phyloP scores from a whole-genome alignment of 2,113 vertebrate genomes.

The Anthoscopus minutus region DNA sequence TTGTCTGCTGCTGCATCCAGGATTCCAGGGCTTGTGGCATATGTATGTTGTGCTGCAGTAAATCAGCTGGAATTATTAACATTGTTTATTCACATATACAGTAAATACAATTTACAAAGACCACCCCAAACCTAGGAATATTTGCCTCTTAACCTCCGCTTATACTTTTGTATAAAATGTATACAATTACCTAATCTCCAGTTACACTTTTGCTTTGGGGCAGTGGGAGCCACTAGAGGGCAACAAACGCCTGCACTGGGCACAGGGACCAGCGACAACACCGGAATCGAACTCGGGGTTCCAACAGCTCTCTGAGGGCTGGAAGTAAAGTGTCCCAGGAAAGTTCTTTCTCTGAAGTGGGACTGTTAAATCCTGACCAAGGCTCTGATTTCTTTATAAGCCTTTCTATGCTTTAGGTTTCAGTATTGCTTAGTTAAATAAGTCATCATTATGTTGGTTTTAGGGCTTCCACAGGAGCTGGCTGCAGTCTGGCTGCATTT shows the following conservation, averaged over 20 bases:
- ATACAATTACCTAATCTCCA: too few species aligned
- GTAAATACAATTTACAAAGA: not conserved
- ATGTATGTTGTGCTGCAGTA: not conserved
- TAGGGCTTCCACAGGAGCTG: not conserved
- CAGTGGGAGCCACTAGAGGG: constrained; percentile 7
- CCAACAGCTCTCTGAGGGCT: not conserved
- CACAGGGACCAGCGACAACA: too few species aligned
- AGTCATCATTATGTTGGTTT: not conserved
- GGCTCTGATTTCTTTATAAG: not conserved
- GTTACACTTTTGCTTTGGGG: not conserved
- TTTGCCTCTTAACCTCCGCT: not conserved
- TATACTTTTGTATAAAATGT: too few species aligned
- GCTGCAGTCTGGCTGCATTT: not conserved
- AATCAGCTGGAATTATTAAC: not conserved
- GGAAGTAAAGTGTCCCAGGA: not conserved
- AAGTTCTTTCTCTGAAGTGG: not conserved
- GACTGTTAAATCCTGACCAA: not conserved
- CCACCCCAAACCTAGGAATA: not conserved
- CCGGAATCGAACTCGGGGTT: not conserved
- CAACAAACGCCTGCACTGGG: not conserved
- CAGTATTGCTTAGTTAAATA: not conserved
- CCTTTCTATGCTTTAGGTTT: not conserved
- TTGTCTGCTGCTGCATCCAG: not conserved
- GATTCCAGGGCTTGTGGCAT: not conserved
- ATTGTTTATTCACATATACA: not conserved